Evolutionary conservation across 2,888 invertebrate genomes (phyloP).

Genomic region (Stegana nigrithorax): DNA sequence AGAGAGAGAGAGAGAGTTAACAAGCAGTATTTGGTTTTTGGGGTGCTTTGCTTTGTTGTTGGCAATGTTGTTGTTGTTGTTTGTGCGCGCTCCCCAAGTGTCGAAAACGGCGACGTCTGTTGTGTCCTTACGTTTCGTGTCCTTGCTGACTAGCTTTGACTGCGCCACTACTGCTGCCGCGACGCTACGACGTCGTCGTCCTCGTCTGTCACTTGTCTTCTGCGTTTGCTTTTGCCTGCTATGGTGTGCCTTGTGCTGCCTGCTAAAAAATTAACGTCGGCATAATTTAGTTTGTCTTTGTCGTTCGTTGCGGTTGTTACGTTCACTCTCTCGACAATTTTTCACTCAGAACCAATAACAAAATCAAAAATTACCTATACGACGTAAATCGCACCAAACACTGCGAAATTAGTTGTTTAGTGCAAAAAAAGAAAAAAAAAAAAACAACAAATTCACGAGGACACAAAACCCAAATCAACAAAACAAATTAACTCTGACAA

Average conservation of each 20-base stretch:
- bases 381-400: constrained; percentile 22
- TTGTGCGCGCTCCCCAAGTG: constrained; percentile 28
- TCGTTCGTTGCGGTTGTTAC: constrained; percentile 62
- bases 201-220: no score
- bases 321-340: constrained; percentile 30
- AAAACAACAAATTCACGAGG: neutral
- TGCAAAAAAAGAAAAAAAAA: neutral
- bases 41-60: no score
- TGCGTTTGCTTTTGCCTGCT: constrained; percentile 16
- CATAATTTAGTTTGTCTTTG: constrained; percentile 63
- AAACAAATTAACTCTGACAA: constrained; percentile 2
- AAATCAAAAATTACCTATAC: neutral
- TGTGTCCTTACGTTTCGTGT: constrained; percentile 50
- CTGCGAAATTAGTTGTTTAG: constrained; percentile 2
- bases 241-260: constrained; percentile 29
- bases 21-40: no score
- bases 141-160: constrained; percentile 39
- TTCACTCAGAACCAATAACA: neutral
- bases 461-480: neutral
- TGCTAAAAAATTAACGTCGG: constrained; percentile 58
- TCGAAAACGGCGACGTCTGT: constrained; percentile 18
- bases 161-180: constrained; percentile 23
- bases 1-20: no score
- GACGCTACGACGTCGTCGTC: constrained; percentile 25
- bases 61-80: constrained; percentile 12